These are phyloP conservation scores for Stomorhina lunata DNA, from an alignment of 2,888 invertebrate genomes.

Conservation along the genomic window DNA sequence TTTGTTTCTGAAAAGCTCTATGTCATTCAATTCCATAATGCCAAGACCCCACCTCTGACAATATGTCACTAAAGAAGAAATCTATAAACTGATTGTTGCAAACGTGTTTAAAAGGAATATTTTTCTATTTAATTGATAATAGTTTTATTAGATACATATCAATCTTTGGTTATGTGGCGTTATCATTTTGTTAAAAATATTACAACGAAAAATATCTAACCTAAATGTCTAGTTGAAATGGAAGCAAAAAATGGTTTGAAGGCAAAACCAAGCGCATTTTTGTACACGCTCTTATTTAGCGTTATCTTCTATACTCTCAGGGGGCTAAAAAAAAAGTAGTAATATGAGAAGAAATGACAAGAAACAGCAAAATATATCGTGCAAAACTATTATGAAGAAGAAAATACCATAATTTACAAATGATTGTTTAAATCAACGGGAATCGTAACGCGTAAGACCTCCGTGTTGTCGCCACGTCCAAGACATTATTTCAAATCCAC, in stretches of 20 bases:
- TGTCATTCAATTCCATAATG: too few species aligned
- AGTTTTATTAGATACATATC: constrained; percentile 16
- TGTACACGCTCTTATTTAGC: constrained; percentile 45
- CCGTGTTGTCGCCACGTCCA: constrained; percentile 64
- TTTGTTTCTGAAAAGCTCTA: too few species aligned
- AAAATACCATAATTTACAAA: constrained; percentile 9
- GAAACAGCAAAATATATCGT: not conserved
- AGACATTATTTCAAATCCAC: constrained; percentile 64
- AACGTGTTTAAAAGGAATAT: constrained; percentile 47
- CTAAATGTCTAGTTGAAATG: too few species aligned
- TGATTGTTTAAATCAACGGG: constrained; percentile 44
- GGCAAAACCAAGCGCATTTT: constrained; percentile 38
- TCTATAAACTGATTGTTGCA: constrained; percentile 37
- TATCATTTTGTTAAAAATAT: too few species aligned
- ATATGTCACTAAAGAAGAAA: constrained; percentile 20
- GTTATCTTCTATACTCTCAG: constrained; percentile 49
- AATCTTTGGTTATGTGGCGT: constrained; percentile 42
- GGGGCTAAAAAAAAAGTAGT: constrained; percentile 8
- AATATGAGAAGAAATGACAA: not conserved
- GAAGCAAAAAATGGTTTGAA: too few species aligned
- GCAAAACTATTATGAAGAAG: too few species aligned
- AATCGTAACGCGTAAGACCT: constrained; percentile 51
- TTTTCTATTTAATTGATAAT: constrained; percentile 61
- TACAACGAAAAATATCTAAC: too few species aligned
- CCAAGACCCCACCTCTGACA: constrained; percentile 3